A percentile compares a stretch with the other conserved stretches of the same genome.
Conservation (phyloP, 2,888 invertebrate species). For the Trichogramma evanescens region DNA sequence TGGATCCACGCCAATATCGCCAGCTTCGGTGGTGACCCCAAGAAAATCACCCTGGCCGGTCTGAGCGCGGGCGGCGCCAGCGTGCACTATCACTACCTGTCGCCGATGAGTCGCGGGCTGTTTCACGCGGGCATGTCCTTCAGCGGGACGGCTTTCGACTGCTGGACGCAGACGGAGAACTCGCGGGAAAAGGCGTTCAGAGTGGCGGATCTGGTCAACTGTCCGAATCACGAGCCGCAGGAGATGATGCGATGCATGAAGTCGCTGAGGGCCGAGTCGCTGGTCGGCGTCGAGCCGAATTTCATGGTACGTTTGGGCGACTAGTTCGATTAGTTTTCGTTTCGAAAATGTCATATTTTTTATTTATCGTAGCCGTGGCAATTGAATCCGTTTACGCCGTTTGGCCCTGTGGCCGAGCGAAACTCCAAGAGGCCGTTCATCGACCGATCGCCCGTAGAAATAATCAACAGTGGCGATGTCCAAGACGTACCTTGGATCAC, state of each 20-base stretch:
- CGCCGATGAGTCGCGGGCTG: constrained; percentile 56
- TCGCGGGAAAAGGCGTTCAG: constrained; percentile 56
- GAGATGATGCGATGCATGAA: constrained; percentile 61
- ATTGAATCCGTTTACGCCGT: constrained; percentile 65
- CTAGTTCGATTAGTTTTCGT: background rate
- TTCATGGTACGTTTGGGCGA: background rate
- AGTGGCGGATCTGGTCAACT: constrained; percentile 58
- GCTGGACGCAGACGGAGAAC: constrained; percentile 41
- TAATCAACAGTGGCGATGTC: constrained; percentile 56
- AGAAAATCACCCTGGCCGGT: constrained; percentile 61
- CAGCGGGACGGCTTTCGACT: constrained; percentile 64
- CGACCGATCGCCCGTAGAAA: constrained; percentile 57
- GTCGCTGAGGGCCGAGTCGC: constrained; percentile 54
- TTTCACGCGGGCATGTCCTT: constrained; percentile 55
- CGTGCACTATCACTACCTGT: constrained; percentile 66
- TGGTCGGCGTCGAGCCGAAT: constrained; percentile 39
- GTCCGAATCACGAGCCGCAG: constrained; percentile 51
- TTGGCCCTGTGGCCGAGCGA: constrained; percentile 64
- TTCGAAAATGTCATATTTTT: background rate
- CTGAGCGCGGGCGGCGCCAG: constrained; percentile 70
- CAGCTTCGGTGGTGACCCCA: constrained; percentile 65
- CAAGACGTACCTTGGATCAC: constrained; percentile 63
- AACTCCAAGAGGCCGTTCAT: constrained; percentile 57
- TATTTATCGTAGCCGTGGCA: constrained; percentile 50
- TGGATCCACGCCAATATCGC: constrained; percentile 65